phyloP scores from a whole-genome alignment of 2,888 invertebrate species.

The Vanessa cardui region DNA sequence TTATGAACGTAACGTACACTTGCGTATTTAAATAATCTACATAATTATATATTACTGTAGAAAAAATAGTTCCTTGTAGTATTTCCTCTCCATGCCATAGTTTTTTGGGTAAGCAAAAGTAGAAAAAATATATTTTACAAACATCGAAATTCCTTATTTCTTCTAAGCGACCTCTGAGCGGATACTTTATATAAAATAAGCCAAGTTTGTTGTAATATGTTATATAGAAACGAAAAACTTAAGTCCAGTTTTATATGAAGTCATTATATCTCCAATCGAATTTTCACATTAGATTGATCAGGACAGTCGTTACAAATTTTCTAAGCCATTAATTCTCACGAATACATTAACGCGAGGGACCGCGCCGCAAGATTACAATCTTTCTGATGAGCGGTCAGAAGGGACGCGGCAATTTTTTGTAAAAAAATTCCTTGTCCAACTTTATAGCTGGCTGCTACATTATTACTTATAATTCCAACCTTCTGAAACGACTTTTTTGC shows the following conservation, averaged over 20 bases:
- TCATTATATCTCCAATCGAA: slow-evolving; percentile 4
- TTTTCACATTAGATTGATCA: slow-evolving; percentile 49
- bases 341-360: slow-evolving; percentile 33
- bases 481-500: slow-evolving; percentile 21
- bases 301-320: slow-evolving; percentile 50
- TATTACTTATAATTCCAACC: slow-evolving; percentile 24
- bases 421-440: slow-evolving; percentile 16
- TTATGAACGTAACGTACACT: too few relatives aligned
- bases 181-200: too few relatives aligned
- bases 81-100: too few relatives aligned
- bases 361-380: slow-evolving; percentile 36
- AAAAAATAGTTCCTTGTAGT: too few relatives aligned
- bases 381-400: slow-evolving; percentile 37
- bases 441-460: slow-evolving; percentile 19
- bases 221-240: neutral
- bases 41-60: too few relatives aligned
- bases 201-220: too few relatives aligned
- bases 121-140: too few relatives aligned
- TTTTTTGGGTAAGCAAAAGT: too few relatives aligned
- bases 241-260: neutral
- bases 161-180: too few relatives aligned
- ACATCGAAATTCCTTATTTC: too few relatives aligned
- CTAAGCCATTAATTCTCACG: slow-evolving; percentile 48
- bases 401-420: slow-evolving; percentile 31
- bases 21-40: too few relatives aligned